Evolutionary conservation across 2,888 invertebrate species (phyloP), one percentile per base, ranked within the genome.

Genomic region (Stramonita haemastoma): DNA sequence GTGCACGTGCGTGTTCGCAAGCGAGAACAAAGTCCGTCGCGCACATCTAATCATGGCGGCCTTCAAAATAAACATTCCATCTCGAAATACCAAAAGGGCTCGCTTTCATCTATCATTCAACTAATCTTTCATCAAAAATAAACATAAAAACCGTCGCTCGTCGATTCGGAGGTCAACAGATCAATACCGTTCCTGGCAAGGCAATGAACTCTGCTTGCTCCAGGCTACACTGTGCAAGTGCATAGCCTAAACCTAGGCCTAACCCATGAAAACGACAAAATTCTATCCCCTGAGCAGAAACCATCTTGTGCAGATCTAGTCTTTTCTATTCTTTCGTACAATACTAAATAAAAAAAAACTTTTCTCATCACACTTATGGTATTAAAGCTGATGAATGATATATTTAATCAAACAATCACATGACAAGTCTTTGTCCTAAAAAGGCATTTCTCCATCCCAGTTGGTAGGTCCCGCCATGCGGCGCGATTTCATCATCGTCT

Each of bases 31-130:
- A 86, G 70, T 57, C 79, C 57, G 87, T 87, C 73, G 79, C 86
- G 57, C 86, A 66, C 86, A 86, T 86, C 86, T 86, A n/a, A 86
- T 86, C 86, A 86, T 86, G 86, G 86, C 86, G 60, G 86, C 66
- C 34, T 29, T 29, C 29, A 66, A 86, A 86, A 86, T 86, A 86
- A 86, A 86, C 86, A 86, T 66, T 86, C 26, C 8, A 22, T 26
- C 6, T 36, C 46, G 36, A 36, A 46, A 29, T 83, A 1, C 46
- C 19, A 46, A 6, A 46, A 46, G 29, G 17, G 15, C 15, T 34
- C 46, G 46, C 46, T 46, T 46, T 46, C 46, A 46, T 5, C 46
- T 46, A 46, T 46, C 1, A 6, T 66, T 66, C 66, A 66, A 22
- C 66, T 6, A 66, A 66, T 66, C 26, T 26, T 66, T 22, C 19